A percentile compares a stretch with the other conserved stretches of the same genome.
Evolutionary conservation across 2,888 invertebrate genomes (phyloP).

Genomic region (Oeneis ivallda): DNA sequence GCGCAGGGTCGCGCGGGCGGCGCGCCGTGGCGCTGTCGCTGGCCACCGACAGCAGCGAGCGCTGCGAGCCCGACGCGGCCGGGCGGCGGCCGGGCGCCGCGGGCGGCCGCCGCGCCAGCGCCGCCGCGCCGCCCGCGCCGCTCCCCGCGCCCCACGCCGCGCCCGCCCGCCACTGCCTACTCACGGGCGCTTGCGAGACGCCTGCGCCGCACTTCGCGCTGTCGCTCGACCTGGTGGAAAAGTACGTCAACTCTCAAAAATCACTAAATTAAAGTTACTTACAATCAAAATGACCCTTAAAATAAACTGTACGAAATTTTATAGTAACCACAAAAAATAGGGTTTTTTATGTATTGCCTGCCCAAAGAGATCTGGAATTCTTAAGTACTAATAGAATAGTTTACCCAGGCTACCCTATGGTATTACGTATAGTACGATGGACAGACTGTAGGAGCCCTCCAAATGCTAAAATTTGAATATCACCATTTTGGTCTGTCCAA

Average conservation of each 20-base stretch:
- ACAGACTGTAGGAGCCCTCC: too few species aligned
- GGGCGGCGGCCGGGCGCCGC: constrained; percentile 56
- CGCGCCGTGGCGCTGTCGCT: constrained; percentile 76
- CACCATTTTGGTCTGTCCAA: too few species aligned
- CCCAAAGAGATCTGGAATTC: too few species aligned
- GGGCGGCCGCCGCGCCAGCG: constrained; percentile 57
- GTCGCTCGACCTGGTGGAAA: constrained; percentile 83
- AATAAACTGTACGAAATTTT: too few species aligned
- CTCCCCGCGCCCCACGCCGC: constrained; percentile 41
- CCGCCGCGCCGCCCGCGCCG: constrained; percentile 44
- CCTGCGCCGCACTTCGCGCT: constrained; percentile 83
- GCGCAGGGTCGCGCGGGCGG: constrained; percentile 67
- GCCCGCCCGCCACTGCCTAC: constrained; percentile 72
- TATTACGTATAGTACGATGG: too few species aligned
- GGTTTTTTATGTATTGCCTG: too few species aligned
- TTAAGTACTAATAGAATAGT: too few species aligned
- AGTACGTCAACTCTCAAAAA: constrained; percentile 4
- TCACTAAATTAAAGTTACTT: not conserved
- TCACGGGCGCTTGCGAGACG: constrained; percentile 81
- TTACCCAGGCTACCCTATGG: too few species aligned
- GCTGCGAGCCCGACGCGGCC: constrained; percentile 66
- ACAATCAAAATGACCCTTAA: not conserved
- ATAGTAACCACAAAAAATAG: too few species aligned
- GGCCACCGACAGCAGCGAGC: constrained; percentile 78
- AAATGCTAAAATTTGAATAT: too few species aligned